These are phyloP conservation scores for Ornithoptera alexandrae DNA, from an alignment of 2,888 invertebrate genomes.

Conservation along the genomic window DNA sequence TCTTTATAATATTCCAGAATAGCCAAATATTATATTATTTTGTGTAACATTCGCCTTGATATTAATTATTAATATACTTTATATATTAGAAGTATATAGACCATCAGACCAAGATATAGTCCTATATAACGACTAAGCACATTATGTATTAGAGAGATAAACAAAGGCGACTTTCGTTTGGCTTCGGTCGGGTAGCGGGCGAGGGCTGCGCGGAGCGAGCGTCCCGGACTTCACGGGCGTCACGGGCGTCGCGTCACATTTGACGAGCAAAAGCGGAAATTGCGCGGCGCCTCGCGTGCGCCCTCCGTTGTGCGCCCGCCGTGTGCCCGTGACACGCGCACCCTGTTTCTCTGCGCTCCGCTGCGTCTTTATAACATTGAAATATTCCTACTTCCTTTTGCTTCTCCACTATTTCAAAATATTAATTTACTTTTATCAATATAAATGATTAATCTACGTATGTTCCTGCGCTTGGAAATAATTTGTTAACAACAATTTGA, in stretches of 20 bases:
- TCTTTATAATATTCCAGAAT: too few relatives aligned
- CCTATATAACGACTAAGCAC: neutral
- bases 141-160: neutral
- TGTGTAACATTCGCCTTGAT: too few relatives aligned
- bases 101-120: neutral
- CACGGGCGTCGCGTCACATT: conserved; percentile 58
- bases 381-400: conserved; percentile 46
- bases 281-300: conserved; percentile 72
- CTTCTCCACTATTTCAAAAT: conserved; percentile 35
- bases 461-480: neutral
- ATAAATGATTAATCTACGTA: neutral
- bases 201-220: conserved; percentile 30
- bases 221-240: conserved; percentile 40
- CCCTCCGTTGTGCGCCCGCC: conserved; percentile 53
- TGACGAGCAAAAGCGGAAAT: conserved; percentile 72
- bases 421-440: neutral
- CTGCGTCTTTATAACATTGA: conserved; percentile 47
- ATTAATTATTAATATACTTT: too few relatives aligned
- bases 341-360: conserved; percentile 63
- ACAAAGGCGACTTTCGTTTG: conserved; percentile 2
- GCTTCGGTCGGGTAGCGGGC: conserved; percentile 36
- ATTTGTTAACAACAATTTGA: too few relatives aligned
- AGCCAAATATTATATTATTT: too few relatives aligned
- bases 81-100: too few relatives aligned
- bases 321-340: conserved; percentile 68